Conservation (phyloP, 2,797 vertebrate genomes). For the Oryzias sinensis region DNA sequence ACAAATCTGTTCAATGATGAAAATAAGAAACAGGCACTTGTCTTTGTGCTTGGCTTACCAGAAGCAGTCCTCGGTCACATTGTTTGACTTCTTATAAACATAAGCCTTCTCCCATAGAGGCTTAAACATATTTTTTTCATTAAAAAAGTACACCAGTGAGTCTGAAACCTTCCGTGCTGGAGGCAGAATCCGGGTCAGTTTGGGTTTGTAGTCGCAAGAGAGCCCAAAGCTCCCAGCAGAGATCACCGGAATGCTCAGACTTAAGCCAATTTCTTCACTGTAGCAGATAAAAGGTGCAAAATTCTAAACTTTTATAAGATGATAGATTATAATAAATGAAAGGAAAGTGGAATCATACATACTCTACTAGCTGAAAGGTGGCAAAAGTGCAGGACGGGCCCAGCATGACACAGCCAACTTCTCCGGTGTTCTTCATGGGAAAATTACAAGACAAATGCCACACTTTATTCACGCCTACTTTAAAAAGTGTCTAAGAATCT, state of each 20-base stretch:
- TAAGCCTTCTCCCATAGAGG: slow-evolving; percentile 78
- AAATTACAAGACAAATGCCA: neutral
- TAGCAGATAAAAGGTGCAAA: slow-evolving; percentile 15
- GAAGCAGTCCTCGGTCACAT: slow-evolving; percentile 83
- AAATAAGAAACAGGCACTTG: neutral
- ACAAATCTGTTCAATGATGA: neutral
- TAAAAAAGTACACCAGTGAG: slow-evolving; percentile 83
- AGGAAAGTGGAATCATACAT: slow-evolving; percentile 68
- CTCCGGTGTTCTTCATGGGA: slow-evolving; percentile 44
- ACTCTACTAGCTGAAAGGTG: slow-evolving; percentile 93
- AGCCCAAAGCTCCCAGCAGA: slow-evolving; percentile 95
- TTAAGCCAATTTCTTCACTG: slow-evolving; percentile 81
- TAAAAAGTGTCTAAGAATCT: neutral
- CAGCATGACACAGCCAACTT: slow-evolving; percentile 86
- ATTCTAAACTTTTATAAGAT: neutral
- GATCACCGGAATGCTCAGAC: slow-evolving; percentile 86
- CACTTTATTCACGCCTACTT: neutral
- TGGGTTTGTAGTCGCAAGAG: slow-evolving; percentile 89
- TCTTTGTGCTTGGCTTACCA: slow-evolving; percentile 77
- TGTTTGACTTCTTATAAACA: slow-evolving; percentile 80
- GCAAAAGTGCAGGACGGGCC: slow-evolving; percentile 92
- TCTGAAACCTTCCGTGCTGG: slow-evolving; percentile 87
- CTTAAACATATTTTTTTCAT: slow-evolving; percentile 56
- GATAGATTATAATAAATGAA: neutral
- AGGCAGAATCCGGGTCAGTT: slow-evolving; percentile 86